A percentile compares a stretch with the other conserved stretches of the same genome.
Conservation (phyloP, 2,888 invertebrate genomes). For the Agrotis puta region DNA sequence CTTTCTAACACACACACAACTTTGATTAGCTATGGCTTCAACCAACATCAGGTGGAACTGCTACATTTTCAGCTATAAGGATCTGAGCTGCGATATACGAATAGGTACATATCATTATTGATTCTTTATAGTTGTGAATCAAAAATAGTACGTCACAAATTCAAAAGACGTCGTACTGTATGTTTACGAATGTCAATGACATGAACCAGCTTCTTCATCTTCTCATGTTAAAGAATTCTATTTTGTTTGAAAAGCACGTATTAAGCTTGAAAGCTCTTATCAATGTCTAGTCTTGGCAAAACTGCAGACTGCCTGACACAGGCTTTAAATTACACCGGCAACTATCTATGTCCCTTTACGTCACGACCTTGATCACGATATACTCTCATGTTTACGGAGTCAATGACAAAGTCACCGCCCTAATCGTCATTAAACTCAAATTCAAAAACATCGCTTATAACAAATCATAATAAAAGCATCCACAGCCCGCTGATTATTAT, state of each 20-base stretch:
- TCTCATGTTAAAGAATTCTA: background rate
- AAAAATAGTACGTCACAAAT: background rate
- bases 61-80: background rate
- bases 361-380: background rate
- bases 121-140: background rate
- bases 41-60: conserved; percentile 16
- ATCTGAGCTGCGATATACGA: background rate
- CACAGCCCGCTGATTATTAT: conserved; percentile 54
- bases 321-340: too few species aligned
- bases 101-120: too few species aligned
- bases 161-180: too few species aligned
- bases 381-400: background rate
- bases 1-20: conserved; percentile 38
- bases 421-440: conserved; percentile 18
- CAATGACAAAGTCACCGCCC: background rate
- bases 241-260: background rate
- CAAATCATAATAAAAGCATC: conserved; percentile 54
- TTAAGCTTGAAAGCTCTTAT: background rate
- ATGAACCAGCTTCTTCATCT: background rate
- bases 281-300: too few species aligned
- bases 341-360: too few species aligned
- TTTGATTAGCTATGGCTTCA: conserved; percentile 50
- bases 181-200: background rate
- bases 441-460: conserved; percentile 39
- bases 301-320: too few species aligned